phyloP scores from a whole-genome alignment of 2,797 vertebrate genomes.

The Amblyraja radiata region DNA sequence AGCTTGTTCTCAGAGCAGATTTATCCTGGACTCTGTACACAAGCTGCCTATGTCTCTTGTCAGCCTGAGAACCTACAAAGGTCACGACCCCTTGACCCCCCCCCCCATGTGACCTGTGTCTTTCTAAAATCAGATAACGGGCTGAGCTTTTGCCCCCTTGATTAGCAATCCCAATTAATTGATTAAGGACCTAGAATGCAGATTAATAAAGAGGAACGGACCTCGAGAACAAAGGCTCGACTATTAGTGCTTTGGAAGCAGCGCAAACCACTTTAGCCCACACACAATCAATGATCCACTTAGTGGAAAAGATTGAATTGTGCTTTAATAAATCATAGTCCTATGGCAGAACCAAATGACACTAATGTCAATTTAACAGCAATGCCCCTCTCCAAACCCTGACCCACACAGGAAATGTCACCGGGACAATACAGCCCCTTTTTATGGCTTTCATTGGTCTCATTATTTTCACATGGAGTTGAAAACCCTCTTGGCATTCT shows the following conservation, averaged over 20 bases:
- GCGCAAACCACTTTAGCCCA: not conserved
- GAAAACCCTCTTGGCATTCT: not conserved
- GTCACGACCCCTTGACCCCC: not conserved
- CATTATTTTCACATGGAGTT: slow-evolving; percentile 16
- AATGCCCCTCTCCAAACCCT: slow-evolving; percentile 4
- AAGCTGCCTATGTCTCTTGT: not conserved
- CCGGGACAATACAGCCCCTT: slow-evolving; percentile 1
- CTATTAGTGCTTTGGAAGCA: slow-evolving; percentile 4
- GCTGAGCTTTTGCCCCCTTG: not conserved
- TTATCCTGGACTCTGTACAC: not conserved
- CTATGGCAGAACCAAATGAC: not conserved
- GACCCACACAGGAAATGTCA: slow-evolving; percentile 34
- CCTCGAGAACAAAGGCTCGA: not conserved
- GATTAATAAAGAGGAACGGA: slow-evolving; percentile 1
- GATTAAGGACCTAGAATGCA: not conserved
- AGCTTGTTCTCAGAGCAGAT: not conserved
- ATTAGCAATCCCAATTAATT: slow-evolving; percentile 21
- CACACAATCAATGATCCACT: slow-evolving; percentile 22
- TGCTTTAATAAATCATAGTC: slow-evolving; percentile 18
- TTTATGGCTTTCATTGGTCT: not conserved
- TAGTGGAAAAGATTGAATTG: slow-evolving; percentile 10
- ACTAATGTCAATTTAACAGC: slow-evolving; percentile 16
- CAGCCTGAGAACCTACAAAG: not conserved
- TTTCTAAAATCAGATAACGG: not conserved
- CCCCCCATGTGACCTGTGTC: not conserved